Percentiles rank a stretch among this genome's conserved stretches.
Conservation (phyloP, 2,797 vertebrate species). For the Gila robusta region DNA sequence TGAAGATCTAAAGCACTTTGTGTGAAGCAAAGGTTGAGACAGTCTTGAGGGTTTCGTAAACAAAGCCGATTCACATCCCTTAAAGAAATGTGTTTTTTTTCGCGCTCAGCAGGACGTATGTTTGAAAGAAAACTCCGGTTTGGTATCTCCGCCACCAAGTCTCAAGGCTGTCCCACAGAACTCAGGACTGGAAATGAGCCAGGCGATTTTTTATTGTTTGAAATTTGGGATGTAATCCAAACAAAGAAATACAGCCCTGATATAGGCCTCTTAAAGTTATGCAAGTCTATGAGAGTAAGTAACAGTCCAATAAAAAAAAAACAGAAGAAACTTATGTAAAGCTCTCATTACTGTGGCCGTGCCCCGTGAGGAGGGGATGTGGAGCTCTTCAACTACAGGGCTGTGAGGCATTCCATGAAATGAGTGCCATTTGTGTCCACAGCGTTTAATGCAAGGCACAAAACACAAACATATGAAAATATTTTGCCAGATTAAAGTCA, state of each 20-base stretch:
- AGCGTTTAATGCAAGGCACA: neutral
- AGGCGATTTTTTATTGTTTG: conserved; percentile 69
- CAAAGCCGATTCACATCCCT: conserved; percentile 38
- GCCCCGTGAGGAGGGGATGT: conserved; percentile 66
- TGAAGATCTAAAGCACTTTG: conserved; percentile 36
- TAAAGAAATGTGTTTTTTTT: conserved; percentile 53
- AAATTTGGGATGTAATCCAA: conserved; percentile 73
- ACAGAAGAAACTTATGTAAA: conserved; percentile 62
- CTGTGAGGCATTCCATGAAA: neutral
- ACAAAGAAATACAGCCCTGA: conserved; percentile 69
- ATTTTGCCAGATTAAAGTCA: neutral
- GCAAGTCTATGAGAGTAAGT: conserved; percentile 71
- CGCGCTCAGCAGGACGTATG: conserved; percentile 54
- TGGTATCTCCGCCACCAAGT: conserved; percentile 36
- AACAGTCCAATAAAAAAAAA: conserved; percentile 58
- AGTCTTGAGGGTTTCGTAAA: conserved; percentile 46
- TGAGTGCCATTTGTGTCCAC: neutral
- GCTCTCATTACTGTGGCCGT: conserved; percentile 63
- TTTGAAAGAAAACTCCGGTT: conserved; percentile 40
- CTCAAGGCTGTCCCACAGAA: conserved; percentile 60
- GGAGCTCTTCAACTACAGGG: conserved; percentile 64
- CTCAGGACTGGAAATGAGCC: conserved; percentile 66
- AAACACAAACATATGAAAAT: neutral
- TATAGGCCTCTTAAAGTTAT: conserved; percentile 73
- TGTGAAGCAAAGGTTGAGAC: conserved; percentile 16